Evolutionary conservation across 2,113 vertebrate genomes (phyloP).

Genomic region (Struthio camelus): DNA sequence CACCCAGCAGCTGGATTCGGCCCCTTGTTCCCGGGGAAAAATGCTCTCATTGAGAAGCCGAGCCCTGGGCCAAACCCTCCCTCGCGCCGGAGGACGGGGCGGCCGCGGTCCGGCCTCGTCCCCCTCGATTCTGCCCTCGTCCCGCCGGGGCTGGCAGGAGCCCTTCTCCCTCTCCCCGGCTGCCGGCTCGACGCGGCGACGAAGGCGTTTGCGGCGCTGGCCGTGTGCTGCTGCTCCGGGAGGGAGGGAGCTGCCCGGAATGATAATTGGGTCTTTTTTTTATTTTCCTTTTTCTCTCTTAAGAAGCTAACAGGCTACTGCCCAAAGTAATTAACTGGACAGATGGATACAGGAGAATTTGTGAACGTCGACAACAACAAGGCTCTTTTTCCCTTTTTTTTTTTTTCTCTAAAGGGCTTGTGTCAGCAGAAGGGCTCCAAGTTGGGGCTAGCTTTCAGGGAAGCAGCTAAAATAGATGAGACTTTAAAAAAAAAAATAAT

Average conservation of each 20-base stretch:
- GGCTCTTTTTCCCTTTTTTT: neutral
- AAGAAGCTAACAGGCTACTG: slow-evolving; percentile 42
- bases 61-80: slow-evolving; percentile 34
- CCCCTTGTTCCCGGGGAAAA: slow-evolving; percentile 75
- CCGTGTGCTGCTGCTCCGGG: neutral
- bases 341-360: slow-evolving; percentile 44
- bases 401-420: neutral
- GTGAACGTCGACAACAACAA: slow-evolving; percentile 8
- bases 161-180: neutral
- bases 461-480: slow-evolving; percentile 10
- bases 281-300: neutral
- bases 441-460: neutral
- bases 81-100: too few species aligned
- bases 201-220: neutral
- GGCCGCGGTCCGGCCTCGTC: too few species aligned
- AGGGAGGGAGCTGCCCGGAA: slow-evolving; percentile 47
- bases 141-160: neutral
- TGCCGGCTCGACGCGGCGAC: neutral
- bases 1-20: slow-evolving; percentile 75
- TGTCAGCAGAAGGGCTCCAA: slow-evolving; percentile 41
- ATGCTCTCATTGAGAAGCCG: slow-evolving; percentile 73
- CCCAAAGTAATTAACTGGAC: slow-evolving; percentile 69
- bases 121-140: neutral
- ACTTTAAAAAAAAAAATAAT: slow-evolving; percentile 5
- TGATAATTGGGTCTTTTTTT: slow-evolving; percentile 46